These are phyloP conservation scores for Eulemur rufifrons DNA, from an alignment of 2,113 vertebrate genomes.

Conservation along the genomic window DNA sequence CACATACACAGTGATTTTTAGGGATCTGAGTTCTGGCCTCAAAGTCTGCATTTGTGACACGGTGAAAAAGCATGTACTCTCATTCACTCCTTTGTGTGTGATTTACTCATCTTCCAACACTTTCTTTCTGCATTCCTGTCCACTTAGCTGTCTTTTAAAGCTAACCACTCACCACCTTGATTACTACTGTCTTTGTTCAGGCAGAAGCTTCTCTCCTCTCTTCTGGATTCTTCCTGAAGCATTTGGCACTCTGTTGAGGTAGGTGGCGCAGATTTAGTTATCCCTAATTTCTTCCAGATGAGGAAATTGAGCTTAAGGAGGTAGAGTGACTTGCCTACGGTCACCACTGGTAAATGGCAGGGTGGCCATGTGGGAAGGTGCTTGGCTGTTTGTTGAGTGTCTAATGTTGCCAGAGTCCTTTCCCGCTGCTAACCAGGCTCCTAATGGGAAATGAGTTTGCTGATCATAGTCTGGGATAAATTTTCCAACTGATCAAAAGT, in stretches of 20 bases:
- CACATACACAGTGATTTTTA: background rate
- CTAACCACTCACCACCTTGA: background rate
- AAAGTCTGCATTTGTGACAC: background rate
- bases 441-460: background rate
- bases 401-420: background rate
- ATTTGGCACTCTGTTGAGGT: background rate
- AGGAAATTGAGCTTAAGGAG: constrained; percentile 66
- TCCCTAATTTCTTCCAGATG: constrained; percentile 53
- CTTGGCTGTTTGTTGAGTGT: background rate
- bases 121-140: background rate
- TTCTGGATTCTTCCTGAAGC: background rate
- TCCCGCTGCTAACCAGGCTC: background rate
- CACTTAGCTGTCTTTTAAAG: background rate
- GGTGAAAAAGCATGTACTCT: background rate
- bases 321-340: background rate
- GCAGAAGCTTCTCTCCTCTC: background rate
- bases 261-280: background rate
- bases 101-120: background rate
- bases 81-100: background rate
- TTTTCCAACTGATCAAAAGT: background rate
- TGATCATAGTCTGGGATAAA: background rate
- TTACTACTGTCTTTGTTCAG: background rate
- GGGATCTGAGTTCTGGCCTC: background rate
- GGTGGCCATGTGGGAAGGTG: background rate
- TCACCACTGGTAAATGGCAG: background rate